These are phyloP conservation scores for Drosophila erecta DNA, from an alignment of 1,140 invertebrate species.

Conservation along the genomic window DNA sequence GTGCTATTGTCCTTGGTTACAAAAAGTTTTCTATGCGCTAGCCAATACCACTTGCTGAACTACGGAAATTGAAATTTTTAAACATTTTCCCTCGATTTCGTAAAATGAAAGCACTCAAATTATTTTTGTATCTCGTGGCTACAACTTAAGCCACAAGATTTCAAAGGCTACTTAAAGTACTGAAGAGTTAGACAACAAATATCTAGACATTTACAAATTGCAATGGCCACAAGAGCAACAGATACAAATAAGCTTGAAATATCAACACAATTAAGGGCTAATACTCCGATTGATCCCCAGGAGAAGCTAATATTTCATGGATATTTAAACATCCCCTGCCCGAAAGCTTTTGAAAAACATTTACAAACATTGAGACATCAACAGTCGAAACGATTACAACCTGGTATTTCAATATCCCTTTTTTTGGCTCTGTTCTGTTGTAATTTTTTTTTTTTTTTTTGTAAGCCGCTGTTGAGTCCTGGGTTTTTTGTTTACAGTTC, in stretches of 20 bases:
- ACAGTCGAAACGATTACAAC: slow-evolving; percentile 35
- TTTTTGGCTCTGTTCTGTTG: neutral
- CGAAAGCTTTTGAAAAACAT: slow-evolving; percentile 5
- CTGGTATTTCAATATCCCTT: slow-evolving; percentile 39
- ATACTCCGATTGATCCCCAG: neutral
- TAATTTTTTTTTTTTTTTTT: neutral
- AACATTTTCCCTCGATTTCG: too few species aligned
- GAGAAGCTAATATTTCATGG: slow-evolving; percentile 20
- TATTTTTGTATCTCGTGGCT: too few species aligned
- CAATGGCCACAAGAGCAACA: neutral
- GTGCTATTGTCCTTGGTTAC: slow-evolving; percentile 27
- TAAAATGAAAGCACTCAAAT: too few species aligned
- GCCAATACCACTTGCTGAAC: too few species aligned
- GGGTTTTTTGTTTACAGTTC: slow-evolving; percentile 39
- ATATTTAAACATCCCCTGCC: slow-evolving; percentile 21
- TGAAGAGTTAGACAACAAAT: too few species aligned
- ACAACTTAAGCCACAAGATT: too few species aligned
- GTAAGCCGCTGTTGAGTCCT: slow-evolving; percentile 31
- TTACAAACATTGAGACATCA: slow-evolving; percentile 42
- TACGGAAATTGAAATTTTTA: too few species aligned
- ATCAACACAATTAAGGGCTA: slow-evolving; percentile 19
- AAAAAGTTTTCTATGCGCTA: neutral
- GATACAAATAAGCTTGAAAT: neutral
- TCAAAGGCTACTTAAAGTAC: neutral
- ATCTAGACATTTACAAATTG: neutral